Conservation (phyloP, 1,140 invertebrate species). For the Lepidurus arcticus region DNA sequence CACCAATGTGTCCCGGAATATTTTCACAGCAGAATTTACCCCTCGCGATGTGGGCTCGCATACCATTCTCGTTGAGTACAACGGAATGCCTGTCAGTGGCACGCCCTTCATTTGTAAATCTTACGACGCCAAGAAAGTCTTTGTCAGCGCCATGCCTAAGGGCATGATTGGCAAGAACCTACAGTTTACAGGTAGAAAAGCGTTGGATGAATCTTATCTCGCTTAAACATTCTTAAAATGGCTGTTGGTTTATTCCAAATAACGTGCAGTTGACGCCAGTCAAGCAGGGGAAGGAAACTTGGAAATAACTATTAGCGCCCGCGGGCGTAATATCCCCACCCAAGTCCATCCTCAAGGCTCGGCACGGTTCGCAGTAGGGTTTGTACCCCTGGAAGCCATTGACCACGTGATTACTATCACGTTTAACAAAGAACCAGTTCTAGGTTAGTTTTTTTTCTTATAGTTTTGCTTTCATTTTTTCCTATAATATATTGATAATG, state of each 20-base stretch:
- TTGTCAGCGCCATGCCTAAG: slow-evolving; percentile 74
- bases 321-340: slow-evolving; percentile 89
- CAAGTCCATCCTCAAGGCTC: slow-evolving; percentile 92
- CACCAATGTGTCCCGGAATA: slow-evolving; percentile 76
- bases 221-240: neutral
- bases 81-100: slow-evolving; percentile 78
- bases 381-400: slow-evolving; percentile 85
- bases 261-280: slow-evolving; percentile 74
- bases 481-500: neutral
- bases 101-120: slow-evolving; percentile 89
- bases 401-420: slow-evolving; percentile 93
- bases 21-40: slow-evolving; percentile 84
- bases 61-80: slow-evolving; percentile 82
- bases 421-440: slow-evolving; percentile 82
- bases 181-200: slow-evolving; percentile 66
- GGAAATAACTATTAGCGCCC: slow-evolving; percentile 91
- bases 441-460: slow-evolving; percentile 46
- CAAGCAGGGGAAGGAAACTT: slow-evolving; percentile 96
- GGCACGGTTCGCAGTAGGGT: slow-evolving; percentile 86
- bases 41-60: slow-evolving; percentile 84
- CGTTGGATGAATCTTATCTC: slow-evolving; percentile 11
- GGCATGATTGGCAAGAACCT: slow-evolving; percentile 73
- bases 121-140: slow-evolving; percentile 83
- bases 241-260: slow-evolving; percentile 23
- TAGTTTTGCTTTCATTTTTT: neutral